phyloP scores from a whole-genome alignment of 2,113 vertebrate species.

The Nymphicus hollandicus region DNA sequence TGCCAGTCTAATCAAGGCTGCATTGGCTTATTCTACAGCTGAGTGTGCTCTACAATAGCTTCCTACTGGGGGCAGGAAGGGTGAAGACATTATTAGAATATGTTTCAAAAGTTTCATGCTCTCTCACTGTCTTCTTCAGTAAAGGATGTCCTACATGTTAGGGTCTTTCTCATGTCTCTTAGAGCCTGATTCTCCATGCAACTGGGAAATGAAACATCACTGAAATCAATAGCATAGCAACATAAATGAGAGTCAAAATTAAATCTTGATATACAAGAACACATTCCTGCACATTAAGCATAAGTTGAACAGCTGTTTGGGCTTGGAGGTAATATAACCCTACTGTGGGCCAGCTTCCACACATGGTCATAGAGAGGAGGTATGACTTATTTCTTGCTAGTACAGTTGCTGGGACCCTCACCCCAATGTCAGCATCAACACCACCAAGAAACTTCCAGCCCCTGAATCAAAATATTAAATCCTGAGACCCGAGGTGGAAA shows the following conservation, averaged over 20 bases:
- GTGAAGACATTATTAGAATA: neutral
- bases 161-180: neutral
- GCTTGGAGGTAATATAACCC: neutral
- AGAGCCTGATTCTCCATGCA: neutral
- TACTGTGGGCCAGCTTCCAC: conserved; percentile 21
- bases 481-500: neutral
- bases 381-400: neutral
- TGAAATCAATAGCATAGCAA: neutral
- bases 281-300: conserved; percentile 16
- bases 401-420: neutral
- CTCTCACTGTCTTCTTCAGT: neutral
- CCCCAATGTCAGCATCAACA: neutral
- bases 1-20: neutral
- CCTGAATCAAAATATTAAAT: neutral
- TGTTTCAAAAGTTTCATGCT: neutral
- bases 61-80: neutral
- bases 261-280: neutral
- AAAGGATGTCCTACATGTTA: neutral
- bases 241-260: neutral
- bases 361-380: neutral
- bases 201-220: neutral
- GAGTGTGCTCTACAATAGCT: neutral
- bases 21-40: neutral
- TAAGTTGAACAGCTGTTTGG: conserved; percentile 43
- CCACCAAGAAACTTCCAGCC: neutral